A percentile compares a stretch with the other conserved stretches of the same genome.
Evolutionary conservation across 2,797 vertebrate species (phyloP).

Genomic region (Dendrocincla fuliginosa): DNA sequence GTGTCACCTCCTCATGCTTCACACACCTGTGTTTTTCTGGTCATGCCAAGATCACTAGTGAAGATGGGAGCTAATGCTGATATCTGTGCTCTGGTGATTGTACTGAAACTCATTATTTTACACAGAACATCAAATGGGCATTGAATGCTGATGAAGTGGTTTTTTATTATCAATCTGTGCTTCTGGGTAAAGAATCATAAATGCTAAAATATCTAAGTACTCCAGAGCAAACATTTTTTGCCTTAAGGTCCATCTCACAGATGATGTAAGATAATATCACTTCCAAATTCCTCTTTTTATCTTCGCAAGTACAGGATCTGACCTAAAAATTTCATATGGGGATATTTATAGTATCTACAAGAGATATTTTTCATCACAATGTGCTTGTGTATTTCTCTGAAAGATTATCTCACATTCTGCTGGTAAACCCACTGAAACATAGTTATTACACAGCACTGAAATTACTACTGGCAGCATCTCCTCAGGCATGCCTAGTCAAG

Average conservation of each 20-base stretch:
- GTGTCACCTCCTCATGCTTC: neutral
- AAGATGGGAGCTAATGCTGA: neutral
- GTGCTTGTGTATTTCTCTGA: neutral
- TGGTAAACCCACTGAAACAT: neutral
- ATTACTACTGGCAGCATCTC: neutral
- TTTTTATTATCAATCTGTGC: constrained; percentile 17
- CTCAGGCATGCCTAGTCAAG: neutral
- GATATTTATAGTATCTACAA: neutral
- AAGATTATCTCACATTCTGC: neutral
- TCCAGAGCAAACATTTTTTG: constrained; percentile 2
- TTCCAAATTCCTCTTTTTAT: constrained; percentile 11
- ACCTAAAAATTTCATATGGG: constrained; percentile 29
- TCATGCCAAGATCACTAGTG: neutral
- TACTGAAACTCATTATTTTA: neutral
- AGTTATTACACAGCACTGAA: neutral
- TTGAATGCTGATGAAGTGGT: neutral
- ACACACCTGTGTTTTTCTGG: neutral
- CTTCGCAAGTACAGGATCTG: neutral
- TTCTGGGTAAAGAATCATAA: constrained; percentile 22
- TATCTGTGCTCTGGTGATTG: neutral
- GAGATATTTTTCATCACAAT: neutral
- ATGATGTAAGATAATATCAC: constrained; percentile 4
- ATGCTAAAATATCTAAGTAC: constrained; percentile 8
- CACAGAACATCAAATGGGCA: constrained; percentile 5
- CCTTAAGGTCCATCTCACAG: constrained; percentile 6